Base-by-base conservation (phyloP, 2,113 vertebrate genomes). In the Macquaria ambigua region DNA sequence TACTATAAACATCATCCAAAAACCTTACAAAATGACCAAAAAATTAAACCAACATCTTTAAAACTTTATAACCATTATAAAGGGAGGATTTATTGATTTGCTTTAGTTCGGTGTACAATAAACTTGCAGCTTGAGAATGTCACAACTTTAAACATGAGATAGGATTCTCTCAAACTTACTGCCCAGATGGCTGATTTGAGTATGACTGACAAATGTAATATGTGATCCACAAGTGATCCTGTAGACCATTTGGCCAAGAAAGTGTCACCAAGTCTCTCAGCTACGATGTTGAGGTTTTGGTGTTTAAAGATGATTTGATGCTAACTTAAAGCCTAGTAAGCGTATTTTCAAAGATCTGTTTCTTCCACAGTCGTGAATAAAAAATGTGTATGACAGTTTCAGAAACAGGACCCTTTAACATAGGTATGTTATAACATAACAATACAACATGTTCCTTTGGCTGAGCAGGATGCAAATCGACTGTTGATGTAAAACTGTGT, bases 401-500 rank as follows among this genome's bases (percentile, higher is more conserved):
- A 10, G 8, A 31, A 21, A n/a, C 37, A 48, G 55, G 25, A 58
- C 5, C 21, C 10, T 50, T 39, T 20, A 12, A 50, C 15, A 6
- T 0, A 10, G 8, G 43, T n/a, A n/a, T n/a, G n/a, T n/a, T 2
- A 31, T 31, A 31, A 31, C 28, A 31, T 31, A 15, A 31, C 31
- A 50, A 74, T 15, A 11, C 66, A 59, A 31, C 71, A 2, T 66
- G 71, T 61, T 66, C 25, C 43, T 59, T 71, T 46, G 34, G 23
- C 25, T 34, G 8, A 58, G 78, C 20, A 31, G 41, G 50, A 56
- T 12, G 43, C 28, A 58, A 64, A 52, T 5, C 34, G n/a, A 1
- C 16, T 28, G 21, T 58, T 73, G 18, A 62, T 73, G 59, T 66
- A 48, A 82, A 72, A n/a, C 39, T 12, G 59, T 28, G 18, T 77